A percentile compares a stretch with the other conserved stretches of the same genome.
Evolutionary conservation across 2,113 vertebrate genomes (phyloP).

Genomic region (Cygnus atratus): DNA sequence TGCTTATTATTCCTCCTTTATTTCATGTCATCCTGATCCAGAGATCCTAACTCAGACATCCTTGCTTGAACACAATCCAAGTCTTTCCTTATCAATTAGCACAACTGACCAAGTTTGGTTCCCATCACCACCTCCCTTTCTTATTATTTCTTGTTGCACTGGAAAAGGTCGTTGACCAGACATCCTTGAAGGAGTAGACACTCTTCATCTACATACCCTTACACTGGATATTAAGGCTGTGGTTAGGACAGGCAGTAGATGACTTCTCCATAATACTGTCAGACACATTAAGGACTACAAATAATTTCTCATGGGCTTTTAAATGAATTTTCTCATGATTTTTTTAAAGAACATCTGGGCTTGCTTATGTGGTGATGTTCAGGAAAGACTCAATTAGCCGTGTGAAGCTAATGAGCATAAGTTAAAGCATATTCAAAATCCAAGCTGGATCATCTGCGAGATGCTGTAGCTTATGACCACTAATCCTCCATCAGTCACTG

Average conservation of each 20-base stretch:
- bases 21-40: too few species aligned
- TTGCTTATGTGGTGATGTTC: constrained; percentile 19
- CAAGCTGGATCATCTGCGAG: neutral
- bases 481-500: constrained; percentile 11
- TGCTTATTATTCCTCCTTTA: too few species aligned
- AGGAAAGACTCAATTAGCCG: constrained; percentile 29
- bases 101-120: too few species aligned
- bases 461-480: neutral
- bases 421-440: neutral
- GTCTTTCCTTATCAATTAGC: too few species aligned
- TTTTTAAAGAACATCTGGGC: constrained; percentile 37
- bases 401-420: constrained; percentile 2
- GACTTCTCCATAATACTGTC: neutral
- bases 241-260: neutral
- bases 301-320: neutral
- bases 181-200: neutral
- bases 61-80: too few species aligned
- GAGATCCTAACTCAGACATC: too few species aligned
- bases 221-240: neutral
- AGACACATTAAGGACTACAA: neutral
- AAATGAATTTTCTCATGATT: constrained; percentile 39
- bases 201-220: neutral
- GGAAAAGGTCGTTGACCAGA: too few species aligned
- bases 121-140: too few species aligned
- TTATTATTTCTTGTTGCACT: too few species aligned